A percentile compares a stretch with the other conserved stretches of the same genome.
Conservation (phyloP, 2,888 invertebrate genomes). For the Endomychus coccineus region DNA sequence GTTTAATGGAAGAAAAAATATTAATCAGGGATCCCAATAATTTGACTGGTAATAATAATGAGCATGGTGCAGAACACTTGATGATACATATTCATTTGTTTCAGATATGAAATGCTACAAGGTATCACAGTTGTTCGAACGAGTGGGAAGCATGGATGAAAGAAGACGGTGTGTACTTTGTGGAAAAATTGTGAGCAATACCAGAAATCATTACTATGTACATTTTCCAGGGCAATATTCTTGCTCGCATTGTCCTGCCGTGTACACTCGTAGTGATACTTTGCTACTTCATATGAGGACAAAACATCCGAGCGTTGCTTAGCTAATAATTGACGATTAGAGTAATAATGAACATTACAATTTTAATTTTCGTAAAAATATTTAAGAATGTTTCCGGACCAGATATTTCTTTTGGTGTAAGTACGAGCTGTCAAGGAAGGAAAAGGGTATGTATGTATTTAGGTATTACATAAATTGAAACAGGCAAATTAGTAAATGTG, state of each 20-base stretch:
- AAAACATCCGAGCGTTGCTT: constrained; percentile 47
- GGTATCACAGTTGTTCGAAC: constrained; percentile 53
- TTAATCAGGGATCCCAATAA: no score
- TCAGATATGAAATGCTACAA: constrained; percentile 50
- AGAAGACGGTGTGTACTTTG: constrained; percentile 52
- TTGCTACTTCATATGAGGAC: constrained; percentile 52
- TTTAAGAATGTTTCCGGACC: constrained; percentile 7
- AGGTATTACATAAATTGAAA: no score
- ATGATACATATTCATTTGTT: no score
- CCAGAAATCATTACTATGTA: constrained; percentile 55
- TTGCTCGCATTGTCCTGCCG: constrained; percentile 51
- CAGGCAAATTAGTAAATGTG: no score
- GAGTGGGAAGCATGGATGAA: constrained; percentile 52
- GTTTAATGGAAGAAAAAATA: no score
- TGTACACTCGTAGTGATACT: constrained; percentile 54
- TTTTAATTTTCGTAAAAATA: no score
- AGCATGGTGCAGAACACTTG: no score
- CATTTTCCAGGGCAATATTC: constrained; percentile 54
- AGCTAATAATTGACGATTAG: constrained; percentile 30
- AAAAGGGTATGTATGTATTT: no score
- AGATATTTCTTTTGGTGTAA: no score
- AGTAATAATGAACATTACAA: no score
- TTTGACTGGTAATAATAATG: no score
- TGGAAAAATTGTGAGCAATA: constrained; percentile 56
- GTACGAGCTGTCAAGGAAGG: no score